Percentiles rank a stretch among this genome's conserved stretches.
Evolutionary conservation across 2,888 invertebrate genomes (phyloP).

Genomic region (Stegana nigrithorax): DNA sequence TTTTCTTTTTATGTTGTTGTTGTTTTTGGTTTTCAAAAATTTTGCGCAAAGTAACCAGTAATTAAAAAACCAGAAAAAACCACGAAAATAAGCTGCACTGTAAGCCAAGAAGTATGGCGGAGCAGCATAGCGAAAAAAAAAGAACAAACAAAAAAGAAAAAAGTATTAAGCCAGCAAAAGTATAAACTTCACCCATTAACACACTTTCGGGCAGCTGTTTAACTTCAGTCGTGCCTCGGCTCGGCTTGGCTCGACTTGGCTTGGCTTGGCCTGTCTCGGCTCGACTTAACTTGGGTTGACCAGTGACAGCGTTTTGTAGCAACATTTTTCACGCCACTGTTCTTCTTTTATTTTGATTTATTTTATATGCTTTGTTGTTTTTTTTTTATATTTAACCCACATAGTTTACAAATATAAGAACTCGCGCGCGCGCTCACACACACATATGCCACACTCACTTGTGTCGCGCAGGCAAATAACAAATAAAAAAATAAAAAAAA

Average conservation of each 20-base stretch:
- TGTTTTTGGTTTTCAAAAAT: too few species aligned
- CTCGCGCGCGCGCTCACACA: not conserved
- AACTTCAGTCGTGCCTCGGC: not conserved
- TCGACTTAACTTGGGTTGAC: not conserved
- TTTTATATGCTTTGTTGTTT: not conserved
- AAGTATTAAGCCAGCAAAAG: constrained; percentile 21
- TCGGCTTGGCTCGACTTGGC: not conserved
- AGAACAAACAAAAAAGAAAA: constrained; percentile 29
- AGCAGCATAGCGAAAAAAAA: constrained; percentile 14
- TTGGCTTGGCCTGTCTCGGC: not conserved
- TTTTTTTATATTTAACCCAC: constrained; percentile 18
- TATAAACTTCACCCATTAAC: constrained; percentile 15
- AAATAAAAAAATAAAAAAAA: too few species aligned
- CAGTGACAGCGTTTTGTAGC: too few species aligned
- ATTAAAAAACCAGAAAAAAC: too few species aligned
- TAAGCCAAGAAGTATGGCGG: too few species aligned
- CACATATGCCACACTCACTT: not conserved
- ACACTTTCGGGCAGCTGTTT: constrained; percentile 10
- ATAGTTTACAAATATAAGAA: not conserved
- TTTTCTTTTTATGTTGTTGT: too few species aligned
- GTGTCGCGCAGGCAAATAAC: too few species aligned
- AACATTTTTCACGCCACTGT: too few species aligned
- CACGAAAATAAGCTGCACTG: too few species aligned
- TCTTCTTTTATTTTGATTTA: not conserved
- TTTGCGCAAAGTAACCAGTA: too few species aligned